Evolutionary conservation across 2,888 invertebrate species (phyloP).

Genomic region (Lasioglossum malachurum): DNA sequence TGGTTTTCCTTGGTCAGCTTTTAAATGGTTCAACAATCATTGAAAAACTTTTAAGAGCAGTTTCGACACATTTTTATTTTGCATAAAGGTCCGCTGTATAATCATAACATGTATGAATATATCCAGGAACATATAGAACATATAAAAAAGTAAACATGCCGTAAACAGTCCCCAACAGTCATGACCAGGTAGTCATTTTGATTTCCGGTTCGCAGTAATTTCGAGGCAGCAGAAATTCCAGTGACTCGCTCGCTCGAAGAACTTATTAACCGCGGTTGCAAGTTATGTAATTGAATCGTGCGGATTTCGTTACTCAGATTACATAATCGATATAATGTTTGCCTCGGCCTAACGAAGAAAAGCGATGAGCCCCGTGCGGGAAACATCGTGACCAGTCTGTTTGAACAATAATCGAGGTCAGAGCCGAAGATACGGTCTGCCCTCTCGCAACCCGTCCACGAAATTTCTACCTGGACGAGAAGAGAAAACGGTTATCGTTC

Average conservation of each 20-base stretch:
- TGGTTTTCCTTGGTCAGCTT: too few species aligned
- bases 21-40: too few species aligned
- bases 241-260: background rate
- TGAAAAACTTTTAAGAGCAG: too few species aligned
- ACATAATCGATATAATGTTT: constrained; percentile 25
- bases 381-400: background rate
- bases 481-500: background rate
- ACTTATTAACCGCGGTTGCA: background rate
- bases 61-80: too few species aligned
- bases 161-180: background rate
- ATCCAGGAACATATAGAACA: too few species aligned
- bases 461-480: background rate
- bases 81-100: too few species aligned
- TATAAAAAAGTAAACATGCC: background rate
- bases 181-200: background rate
- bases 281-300: constrained; percentile 26
- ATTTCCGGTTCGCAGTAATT: background rate
- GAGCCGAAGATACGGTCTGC: background rate
- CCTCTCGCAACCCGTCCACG: constrained; percentile 49
- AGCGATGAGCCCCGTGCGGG: background rate
- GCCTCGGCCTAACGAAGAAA: background rate
- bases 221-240: background rate
- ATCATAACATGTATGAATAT: too few species aligned
- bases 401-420: background rate
- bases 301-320: constrained; percentile 11